These are phyloP conservation scores for Syngnathus rostellatus DNA, from an alignment of 2,797 vertebrate species.

Conservation along the genomic window DNA sequence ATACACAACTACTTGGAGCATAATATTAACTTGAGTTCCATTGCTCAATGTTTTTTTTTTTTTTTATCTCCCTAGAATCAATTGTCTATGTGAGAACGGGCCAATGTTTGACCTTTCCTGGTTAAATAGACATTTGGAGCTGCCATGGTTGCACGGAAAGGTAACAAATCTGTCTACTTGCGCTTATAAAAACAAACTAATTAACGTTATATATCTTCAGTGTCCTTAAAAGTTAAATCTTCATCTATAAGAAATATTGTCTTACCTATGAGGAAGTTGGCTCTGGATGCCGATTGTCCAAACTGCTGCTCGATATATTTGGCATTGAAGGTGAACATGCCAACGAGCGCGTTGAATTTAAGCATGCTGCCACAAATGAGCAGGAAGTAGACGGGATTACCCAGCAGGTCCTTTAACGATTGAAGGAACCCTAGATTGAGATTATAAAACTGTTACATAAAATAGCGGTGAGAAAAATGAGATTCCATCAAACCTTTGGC, in stretches of 20 bases:
- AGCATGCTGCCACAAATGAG: constrained; percentile 65
- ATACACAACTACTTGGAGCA: background rate
- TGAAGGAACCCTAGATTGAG: constrained; percentile 60
- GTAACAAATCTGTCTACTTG: background rate
- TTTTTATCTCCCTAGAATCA: background rate
- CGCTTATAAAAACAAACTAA: background rate
- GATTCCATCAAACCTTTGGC: constrained; percentile 54
- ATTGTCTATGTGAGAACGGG: background rate
- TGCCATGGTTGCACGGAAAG: background rate
- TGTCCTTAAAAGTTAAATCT: background rate
- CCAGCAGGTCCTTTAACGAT: constrained; percentile 62
- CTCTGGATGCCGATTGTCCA: constrained; percentile 69
- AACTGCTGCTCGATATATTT: constrained; percentile 79
- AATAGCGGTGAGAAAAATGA: background rate
- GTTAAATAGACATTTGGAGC: no score
- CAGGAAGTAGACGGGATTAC: constrained; percentile 66
- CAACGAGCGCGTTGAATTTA: constrained; percentile 68
- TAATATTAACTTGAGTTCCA: background rate
- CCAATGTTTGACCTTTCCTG: background rate
- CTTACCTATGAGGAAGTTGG: constrained; percentile 74
- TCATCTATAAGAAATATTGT: background rate
- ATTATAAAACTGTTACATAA: no score
- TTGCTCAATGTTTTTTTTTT: background rate
- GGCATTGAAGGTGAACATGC: constrained; percentile 70
- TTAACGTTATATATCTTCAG: background rate